Evolutionary conservation across 2,113 vertebrate species (phyloP), one percentile per base, ranked within the genome.

Genomic region (Eonycteris spelaea): DNA sequence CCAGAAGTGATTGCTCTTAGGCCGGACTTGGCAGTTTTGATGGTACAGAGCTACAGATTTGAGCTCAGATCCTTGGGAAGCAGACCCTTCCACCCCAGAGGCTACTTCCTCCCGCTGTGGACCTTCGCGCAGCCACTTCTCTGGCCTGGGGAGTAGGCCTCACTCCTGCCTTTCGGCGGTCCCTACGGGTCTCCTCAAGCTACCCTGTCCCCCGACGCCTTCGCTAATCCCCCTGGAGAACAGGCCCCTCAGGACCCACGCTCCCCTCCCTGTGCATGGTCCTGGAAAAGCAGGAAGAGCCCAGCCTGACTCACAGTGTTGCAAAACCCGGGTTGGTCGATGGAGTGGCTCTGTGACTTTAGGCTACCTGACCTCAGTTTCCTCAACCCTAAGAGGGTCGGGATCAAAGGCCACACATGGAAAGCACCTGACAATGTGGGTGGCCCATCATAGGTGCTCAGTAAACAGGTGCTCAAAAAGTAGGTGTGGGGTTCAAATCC

Each of bases 1-100:
- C 19, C 33, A 4, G 5, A 51, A 51, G 51, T 43, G 43, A 8
- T 43, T 51, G 63, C 51, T 55, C 38, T 86, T 18, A 38, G 91
- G 19, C 33, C 2, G 6, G 33, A 33, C 5, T 7, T n/a, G 28
- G 7, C 45, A 15, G 22, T 3, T 8, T 1, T 24, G 15, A 21
- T 16, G 57, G 43, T 43, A 35, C 45, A 21, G 35, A 22, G 35
- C n/a, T 55, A 15, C 6, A 8, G 61, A 67, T 40, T 26, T 2
- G 9, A 65, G 57, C 73, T 10, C 40, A 3, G 24, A 33, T 78
- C 30, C 61, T 30, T 70, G 63, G 40, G 24, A 71, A 30, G 33
- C 26, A 2, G 24, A 13, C 8, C 33, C 24, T 79, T 59, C 51
- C 26, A 59, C 26, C 28, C 45, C 19, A 19, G 35, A 48, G 28